Conservation (phyloP, 2,113 vertebrate genomes). For the Carollia perspicillata region DNA sequence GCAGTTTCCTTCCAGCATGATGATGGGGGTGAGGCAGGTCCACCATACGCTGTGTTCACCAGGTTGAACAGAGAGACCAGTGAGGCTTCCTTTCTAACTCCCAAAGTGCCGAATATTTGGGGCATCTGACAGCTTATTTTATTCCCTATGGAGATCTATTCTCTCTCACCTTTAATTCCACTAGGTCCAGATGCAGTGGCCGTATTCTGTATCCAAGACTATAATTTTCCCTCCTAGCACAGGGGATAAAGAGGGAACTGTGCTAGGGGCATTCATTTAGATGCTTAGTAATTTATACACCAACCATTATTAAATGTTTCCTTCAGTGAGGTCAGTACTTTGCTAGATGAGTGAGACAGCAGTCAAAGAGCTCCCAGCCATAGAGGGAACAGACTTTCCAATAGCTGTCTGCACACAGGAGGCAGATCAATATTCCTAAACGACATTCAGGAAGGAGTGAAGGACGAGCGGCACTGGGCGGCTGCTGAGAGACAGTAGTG, state of each 20-base stretch:
- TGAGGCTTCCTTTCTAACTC: neutral
- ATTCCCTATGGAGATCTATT: neutral
- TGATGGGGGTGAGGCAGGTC: neutral
- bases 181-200: neutral
- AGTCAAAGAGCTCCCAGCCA: neutral
- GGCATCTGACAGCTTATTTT: neutral
- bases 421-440: neutral
- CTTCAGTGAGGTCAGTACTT: neutral
- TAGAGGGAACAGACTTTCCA: neutral
- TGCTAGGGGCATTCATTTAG: neutral
- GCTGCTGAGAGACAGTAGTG: neutral
- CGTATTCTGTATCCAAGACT: neutral
- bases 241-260: neutral
- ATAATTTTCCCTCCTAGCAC: neutral
- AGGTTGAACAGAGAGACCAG: neutral
- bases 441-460: neutral
- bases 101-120: neutral
- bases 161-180: neutral
- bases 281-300: neutral
- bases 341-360: neutral
- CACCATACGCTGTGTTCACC: no score
- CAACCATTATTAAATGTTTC: neutral
- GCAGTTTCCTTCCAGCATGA: neutral
- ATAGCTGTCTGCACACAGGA: neutral
- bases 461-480: no score